Percentiles rank a stretch among this genome's conserved stretches.
These are phyloP conservation scores for Agrotis exclamationis DNA, from an alignment of 2,888 invertebrate species.

Conservation along the genomic window DNA sequence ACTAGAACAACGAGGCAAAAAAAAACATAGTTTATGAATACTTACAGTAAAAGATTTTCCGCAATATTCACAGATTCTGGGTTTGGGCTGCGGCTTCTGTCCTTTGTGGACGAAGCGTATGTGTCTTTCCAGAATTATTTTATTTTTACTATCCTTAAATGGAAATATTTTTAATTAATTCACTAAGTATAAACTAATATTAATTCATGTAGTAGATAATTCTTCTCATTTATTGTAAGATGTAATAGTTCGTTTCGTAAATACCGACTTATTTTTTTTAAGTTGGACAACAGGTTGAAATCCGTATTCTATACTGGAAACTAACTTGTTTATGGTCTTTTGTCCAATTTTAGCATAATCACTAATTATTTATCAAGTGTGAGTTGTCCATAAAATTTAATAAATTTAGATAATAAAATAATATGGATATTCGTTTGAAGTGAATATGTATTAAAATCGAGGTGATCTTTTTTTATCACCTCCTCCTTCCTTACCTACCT, in stretches of 20 bases:
- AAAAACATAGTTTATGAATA: background rate
- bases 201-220: background rate
- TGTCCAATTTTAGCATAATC: no score
- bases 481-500: constrained; percentile 16
- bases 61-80: constrained; percentile 38
- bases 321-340: no score
- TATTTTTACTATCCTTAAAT: constrained; percentile 34
- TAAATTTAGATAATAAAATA: background rate
- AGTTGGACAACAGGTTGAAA: no score
- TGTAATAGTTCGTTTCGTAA: background rate
- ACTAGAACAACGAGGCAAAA: background rate
- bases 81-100: constrained; percentile 14
- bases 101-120: constrained; percentile 25
- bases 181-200: background rate
- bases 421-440: background rate
- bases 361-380: no score
- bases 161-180: constrained; percentile 12
- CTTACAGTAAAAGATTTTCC: constrained; percentile 39
- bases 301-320: no score
- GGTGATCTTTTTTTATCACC: no score
- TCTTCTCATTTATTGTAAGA: no score
- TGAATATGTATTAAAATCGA: background rate
- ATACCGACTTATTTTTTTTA: background rate
- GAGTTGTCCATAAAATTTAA: no score
- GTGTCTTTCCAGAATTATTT: constrained; percentile 20